Evolutionary conservation across 2,113 vertebrate genomes (phyloP), one percentile per base, ranked within the genome.

Genomic region (Clarias macrocephalus): DNA sequence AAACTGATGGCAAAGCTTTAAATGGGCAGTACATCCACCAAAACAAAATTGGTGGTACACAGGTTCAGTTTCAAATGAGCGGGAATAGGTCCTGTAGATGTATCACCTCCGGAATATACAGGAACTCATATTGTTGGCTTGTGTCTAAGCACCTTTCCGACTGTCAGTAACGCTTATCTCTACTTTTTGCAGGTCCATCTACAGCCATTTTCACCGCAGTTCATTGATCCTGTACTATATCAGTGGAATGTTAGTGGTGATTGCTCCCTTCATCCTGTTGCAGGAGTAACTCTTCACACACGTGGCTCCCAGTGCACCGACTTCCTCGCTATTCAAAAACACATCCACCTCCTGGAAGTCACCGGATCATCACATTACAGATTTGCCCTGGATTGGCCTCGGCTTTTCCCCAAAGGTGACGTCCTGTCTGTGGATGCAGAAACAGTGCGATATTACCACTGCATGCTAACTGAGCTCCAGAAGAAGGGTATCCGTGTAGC

Each of bases 371-470:
- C 96, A 16, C 96, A 98, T 88, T 99, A 97, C 85, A 94, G 96
- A 90, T 99, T 99, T 62, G 96, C 97, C 63, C 95, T 99, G 63
- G 97, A 98, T 91, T 99, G 98, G 98, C 94, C 97, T 5, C 93
- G 97, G 3, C 94, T 99, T 91, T 91, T 99, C 88, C 97, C 98
- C 72, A 93, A 94, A 0, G 97, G 97, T 59, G 94, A 97, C 88
- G 73, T 93, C 82, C 95, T 95, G 0, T 82, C 85, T 6, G 90
- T 95, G 11, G 96, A 98, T 92, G 92, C 86, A 19, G 96, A 97
- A 68, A 95, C 95, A 18, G 92, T 99, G 3, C 92, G 95, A 85
- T 99, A 97, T 88, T 99, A 99, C 90, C 93, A 95, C 33, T 99
- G 98, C 1, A 83, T 99, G 73, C 85, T 97, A 57, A 96, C 91